Percentiles rank a stretch among this genome's conserved stretches.
Conservation (phyloP, 2,888 invertebrate genomes). For the Andrena chrysosceles region DNA sequence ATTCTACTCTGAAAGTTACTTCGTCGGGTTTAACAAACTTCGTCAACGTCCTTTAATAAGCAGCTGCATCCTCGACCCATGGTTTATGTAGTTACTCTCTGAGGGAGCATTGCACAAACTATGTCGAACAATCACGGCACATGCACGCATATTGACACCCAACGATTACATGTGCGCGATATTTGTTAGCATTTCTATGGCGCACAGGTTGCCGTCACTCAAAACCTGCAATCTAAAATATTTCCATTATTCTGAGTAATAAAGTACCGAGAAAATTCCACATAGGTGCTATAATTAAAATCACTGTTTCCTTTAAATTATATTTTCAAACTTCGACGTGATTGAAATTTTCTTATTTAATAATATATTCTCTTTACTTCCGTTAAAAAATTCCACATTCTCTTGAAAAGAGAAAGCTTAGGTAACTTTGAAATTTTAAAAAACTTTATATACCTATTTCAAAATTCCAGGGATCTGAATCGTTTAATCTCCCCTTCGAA, state of each 20-base stretch:
- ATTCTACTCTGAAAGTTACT: background rate
- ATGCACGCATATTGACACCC: constrained; percentile 8
- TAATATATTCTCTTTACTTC: too few relatives aligned
- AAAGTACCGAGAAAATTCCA: too few relatives aligned
- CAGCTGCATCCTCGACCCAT: constrained; percentile 7
- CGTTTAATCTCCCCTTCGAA: too few relatives aligned
- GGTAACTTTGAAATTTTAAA: too few relatives aligned
- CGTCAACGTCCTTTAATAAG: constrained; percentile 23
- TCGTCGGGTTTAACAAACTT: background rate
- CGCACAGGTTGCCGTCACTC: background rate
- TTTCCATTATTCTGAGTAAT: background rate
- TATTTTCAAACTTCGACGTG: too few relatives aligned
- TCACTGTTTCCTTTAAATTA: too few relatives aligned
- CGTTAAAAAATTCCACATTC: too few relatives aligned
- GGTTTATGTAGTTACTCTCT: constrained; percentile 15
- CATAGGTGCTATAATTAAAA: too few relatives aligned
- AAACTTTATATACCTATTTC: too few relatives aligned
- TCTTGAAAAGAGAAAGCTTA: too few relatives aligned
- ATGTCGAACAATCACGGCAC: constrained; percentile 7
- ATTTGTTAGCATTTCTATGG: constrained; percentile 11
- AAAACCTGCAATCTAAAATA: background rate
- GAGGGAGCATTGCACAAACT: constrained; percentile 14
- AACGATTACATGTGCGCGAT: constrained; percentile 15
- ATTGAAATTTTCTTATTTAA: too few relatives aligned
- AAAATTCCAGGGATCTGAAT: too few relatives aligned